phyloP scores from a whole-genome alignment of 92 coral and sea anemone species.

The Virgularia gustaviana region DNA sequence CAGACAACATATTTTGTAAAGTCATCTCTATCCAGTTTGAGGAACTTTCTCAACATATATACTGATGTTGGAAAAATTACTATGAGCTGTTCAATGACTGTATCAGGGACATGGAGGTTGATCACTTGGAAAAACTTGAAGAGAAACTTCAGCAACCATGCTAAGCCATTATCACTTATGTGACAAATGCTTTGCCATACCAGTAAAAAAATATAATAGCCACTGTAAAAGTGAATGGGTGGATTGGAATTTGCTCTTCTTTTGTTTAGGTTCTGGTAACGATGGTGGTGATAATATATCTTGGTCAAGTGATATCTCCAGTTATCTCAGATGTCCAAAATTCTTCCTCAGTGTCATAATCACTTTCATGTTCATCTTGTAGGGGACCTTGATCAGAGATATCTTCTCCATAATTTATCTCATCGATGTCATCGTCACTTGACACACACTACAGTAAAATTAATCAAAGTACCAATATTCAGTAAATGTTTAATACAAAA shows the following conservation, averaged over 20 bases:
- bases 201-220: slow-evolving; percentile 41
- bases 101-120: slow-evolving; percentile 36
- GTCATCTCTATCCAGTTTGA: slow-evolving; percentile 35
- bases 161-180: slow-evolving; percentile 42
- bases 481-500: no score
- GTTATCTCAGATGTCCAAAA: not conserved
- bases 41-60: slow-evolving; percentile 39
- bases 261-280: slow-evolving; percentile 29
- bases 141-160: slow-evolving; percentile 41
- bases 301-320: slow-evolving; percentile 13
- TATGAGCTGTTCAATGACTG: slow-evolving; percentile 25
- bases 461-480: no score
- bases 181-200: slow-evolving; percentile 40
- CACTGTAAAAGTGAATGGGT: slow-evolving; percentile 36
- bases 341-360: not conserved
- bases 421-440: no score
- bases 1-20: slow-evolving; percentile 52
- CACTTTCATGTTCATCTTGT: not conserved
- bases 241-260: slow-evolving; percentile 22
- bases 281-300: slow-evolving; percentile 39
- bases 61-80: slow-evolving; percentile 49
- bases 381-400: no score
- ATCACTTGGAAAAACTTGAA: slow-evolving; percentile 37
- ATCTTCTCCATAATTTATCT: no score
- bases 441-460: no score